Conservation (phyloP, 2,113 vertebrate species). For the Chaetorhynchus papuensis region DNA sequence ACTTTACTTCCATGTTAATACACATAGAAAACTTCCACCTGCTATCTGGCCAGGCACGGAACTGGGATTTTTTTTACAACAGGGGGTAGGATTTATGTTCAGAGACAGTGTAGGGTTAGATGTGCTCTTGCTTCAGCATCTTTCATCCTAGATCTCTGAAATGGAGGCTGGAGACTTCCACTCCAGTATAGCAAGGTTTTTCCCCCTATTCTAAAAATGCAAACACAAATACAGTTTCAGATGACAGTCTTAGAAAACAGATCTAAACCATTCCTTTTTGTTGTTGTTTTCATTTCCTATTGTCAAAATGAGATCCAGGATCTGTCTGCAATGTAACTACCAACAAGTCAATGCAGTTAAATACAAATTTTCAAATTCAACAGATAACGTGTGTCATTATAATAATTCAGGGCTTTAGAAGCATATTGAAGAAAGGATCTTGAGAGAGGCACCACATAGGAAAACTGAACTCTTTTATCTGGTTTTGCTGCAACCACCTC, state of each 20-base stretch:
- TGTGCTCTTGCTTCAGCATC: background rate
- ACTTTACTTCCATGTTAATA: background rate
- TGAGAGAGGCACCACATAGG: background rate
- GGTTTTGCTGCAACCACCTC: background rate
- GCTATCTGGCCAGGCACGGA: background rate
- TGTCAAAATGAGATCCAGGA: background rate
- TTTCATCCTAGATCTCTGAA: background rate
- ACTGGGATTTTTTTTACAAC: background rate
- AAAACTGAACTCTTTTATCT: background rate
- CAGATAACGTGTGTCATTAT: background rate
- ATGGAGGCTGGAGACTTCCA: background rate
- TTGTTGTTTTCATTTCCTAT: background rate
- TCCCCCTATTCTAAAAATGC: background rate
- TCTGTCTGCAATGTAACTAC: background rate
- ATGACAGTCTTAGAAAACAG: background rate
- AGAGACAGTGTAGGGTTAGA: background rate
- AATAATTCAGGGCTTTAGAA: background rate
- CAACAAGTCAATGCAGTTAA: background rate
- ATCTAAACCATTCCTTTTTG: background rate
- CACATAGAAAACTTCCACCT: background rate
- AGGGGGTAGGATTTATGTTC: background rate
- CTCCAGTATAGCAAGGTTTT: background rate
- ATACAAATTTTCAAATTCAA: background rate
- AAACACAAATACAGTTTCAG: background rate
- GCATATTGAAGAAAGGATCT: background rate